Conservation (phyloP, 2,888 invertebrate genomes). For the Allacma fusca region DNA sequence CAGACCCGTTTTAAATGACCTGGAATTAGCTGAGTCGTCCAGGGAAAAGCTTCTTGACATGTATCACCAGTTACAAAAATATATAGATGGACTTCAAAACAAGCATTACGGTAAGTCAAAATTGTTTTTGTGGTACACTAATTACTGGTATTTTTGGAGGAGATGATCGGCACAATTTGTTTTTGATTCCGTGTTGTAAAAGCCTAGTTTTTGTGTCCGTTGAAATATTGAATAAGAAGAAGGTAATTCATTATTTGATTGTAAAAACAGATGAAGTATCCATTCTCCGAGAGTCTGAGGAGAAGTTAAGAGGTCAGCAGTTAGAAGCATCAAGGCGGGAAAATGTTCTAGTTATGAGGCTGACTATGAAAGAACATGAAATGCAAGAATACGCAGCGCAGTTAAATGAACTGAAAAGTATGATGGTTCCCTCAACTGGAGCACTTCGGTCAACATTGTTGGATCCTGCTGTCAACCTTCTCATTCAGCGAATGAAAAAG, state of each 20-base stretch:
- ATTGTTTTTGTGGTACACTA: too few species aligned
- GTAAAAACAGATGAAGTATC: slow-evolving; percentile 77
- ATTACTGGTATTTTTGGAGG: too few species aligned
- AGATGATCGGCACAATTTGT: too few species aligned
- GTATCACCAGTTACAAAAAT: slow-evolving; percentile 37
- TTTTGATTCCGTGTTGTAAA: too few species aligned
- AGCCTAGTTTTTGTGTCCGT: too few species aligned
- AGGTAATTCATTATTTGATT: too few species aligned
- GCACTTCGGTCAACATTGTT: slow-evolving; percentile 83
- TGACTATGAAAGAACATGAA: slow-evolving; percentile 96
- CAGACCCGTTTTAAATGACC: slow-evolving; percentile 20
- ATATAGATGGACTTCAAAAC: slow-evolving; percentile 26
- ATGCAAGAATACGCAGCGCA: slow-evolving; percentile 95
- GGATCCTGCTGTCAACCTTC: slow-evolving; percentile 94
- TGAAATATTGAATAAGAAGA: too few species aligned
- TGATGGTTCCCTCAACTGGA: slow-evolving; percentile 78
- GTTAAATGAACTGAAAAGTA: slow-evolving; percentile 90
- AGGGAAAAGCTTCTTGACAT: slow-evolving; percentile 33
- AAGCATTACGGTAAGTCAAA: slow-evolving; percentile 40
- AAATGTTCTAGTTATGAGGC: slow-evolving; percentile 87
- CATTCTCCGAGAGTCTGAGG: slow-evolving; percentile 79
- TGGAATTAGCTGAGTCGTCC: slow-evolving; percentile 3
- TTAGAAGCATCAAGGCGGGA: slow-evolving; percentile 89
- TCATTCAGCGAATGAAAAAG: slow-evolving; percentile 88
- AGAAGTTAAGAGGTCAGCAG: slow-evolving; percentile 81